phyloP scores from a whole-genome alignment of 2,113 vertebrate genomes.

The Eulemur macaco region DNA sequence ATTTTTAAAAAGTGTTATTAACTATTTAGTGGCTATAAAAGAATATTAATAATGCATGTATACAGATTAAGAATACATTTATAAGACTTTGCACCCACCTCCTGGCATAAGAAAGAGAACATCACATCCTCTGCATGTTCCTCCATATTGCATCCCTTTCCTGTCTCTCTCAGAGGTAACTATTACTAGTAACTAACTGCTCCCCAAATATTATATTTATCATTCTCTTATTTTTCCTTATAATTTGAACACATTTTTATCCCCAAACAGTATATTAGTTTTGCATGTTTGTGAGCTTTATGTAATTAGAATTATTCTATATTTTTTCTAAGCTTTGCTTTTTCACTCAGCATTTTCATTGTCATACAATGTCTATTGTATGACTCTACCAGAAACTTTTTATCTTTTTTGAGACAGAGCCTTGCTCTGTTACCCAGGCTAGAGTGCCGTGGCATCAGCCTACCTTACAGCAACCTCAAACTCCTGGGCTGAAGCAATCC shows the following conservation, averaged over 20 bases:
- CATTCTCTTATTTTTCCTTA: background rate
- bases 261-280: background rate
- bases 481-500: too few relatives aligned
- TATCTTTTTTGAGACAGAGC: too few relatives aligned
- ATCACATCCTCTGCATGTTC: background rate
- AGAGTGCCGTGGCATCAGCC: too few relatives aligned
- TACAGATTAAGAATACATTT: background rate
- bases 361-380: background rate
- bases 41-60: background rate
- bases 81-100: background rate
- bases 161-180: background rate
- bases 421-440: too few relatives aligned
- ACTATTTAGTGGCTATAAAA: slow-evolving; percentile 11
- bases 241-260: background rate
- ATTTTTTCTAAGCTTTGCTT: background rate
- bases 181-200: background rate
- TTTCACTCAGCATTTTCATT: slow-evolving; percentile 2
- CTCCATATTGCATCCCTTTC: too few relatives aligned
- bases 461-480: too few relatives aligned
- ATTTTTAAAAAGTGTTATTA: background rate
- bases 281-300: background rate
- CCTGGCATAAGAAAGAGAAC: background rate
- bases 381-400: background rate
- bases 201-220: background rate
- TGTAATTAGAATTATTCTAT: background rate